Evolutionary conservation across 35 echinoderm and acorn worm genomes (phyloP), one percentile per base, ranked within the genome.

Genomic region (Lytechinus variegatus): DNA sequence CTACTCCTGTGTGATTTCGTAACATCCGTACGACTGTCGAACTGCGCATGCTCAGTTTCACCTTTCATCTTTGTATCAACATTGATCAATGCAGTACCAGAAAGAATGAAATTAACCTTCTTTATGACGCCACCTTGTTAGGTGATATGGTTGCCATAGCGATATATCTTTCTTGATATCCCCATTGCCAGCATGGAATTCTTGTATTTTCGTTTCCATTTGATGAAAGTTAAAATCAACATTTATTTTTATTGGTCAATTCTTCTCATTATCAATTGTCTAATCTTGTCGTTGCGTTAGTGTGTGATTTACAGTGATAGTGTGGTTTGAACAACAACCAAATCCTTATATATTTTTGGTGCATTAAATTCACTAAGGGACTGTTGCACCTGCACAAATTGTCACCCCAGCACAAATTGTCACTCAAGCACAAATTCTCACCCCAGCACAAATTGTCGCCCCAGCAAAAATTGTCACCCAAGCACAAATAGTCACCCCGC

Each of bases 181-280:
- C 92, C 92, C 92, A 93, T 93, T 19, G 92, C 92, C 92, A n/a
- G n/a, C n/a, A 93, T 53, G 13, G n/a, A 54, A 56, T 54, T 55
- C 24, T 93, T 93, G 54, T 93, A 57, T n/a, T 93, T 93, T 54
- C 54, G 92, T 16, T 57, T 93, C 92, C 92, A 93, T 93, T 54
- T 93, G 29, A 54, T 93, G 53, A 27, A 27, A 93, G 4, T 4
- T 21, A 71, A 13, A 66, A 14, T 44, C 33, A 44, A 44, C 0
- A 2, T 44, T 44, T 44, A n/a, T n/a, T 44, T 44, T 44, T 44
- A 44, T 44, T 44, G 33, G 33, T 44, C 1, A 44, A 44, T 44
- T 44, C 33, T 44, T 44, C 33, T 44, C 33, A 66, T 19, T 71
- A 71, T 21, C 14, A 66, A 6, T 56, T 56, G 55, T 56, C 55